Evolutionary conservation across 2,113 vertebrate genomes (phyloP), one percentile per base, ranked within the genome.

Genomic region (Gila orcuttii): DNA sequence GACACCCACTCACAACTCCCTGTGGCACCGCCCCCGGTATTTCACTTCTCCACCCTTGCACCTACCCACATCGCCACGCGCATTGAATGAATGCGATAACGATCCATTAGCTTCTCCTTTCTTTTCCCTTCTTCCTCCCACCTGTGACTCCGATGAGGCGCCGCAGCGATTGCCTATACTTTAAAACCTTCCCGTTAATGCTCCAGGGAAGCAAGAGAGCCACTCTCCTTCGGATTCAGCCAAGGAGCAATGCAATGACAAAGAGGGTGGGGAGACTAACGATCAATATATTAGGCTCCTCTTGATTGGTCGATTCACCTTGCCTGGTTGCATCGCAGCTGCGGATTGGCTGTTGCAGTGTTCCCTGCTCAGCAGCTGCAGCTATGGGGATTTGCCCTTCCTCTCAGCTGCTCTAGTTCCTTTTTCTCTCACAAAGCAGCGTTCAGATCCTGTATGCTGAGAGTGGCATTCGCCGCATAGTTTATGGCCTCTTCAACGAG

Each of bases 291-390:
- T 87, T 96, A 93, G 76, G 88, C 75, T 85, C 71, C 62, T 78
- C 47, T 90, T 89, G 89, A 97, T 96, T 96, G 95, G 94, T 68
- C 79, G 79, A 19, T 85, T 87, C 87, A 87, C 90, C 80, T 92
- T 94, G 87, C 90, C 84, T 87, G 90, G 87, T 90, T 87, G 89
- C 84, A 92, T 91, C 74, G 83, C 75, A 60, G 39, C 10, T 19
- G 42, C 82, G 31, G 82, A 94, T 96, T 96, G 94, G 94, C 86
- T 91, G 87, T 57, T 89, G 87, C 45, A 84, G 88, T 88, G 89
- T 93, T 87, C 91, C 90, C 69, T 93, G 92, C 89, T 93, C 92
- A 93, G 92, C 93, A 93, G 92, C 95, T 92, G 92, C 94, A 91
- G 91, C 93, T 91, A 91, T 92, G 93, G 94, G 89, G 92, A 93